Evolutionary conservation across 2,113 vertebrate genomes (phyloP), one percentile per base, ranked within the genome.

Genomic region (Corapipo altera): DNA sequence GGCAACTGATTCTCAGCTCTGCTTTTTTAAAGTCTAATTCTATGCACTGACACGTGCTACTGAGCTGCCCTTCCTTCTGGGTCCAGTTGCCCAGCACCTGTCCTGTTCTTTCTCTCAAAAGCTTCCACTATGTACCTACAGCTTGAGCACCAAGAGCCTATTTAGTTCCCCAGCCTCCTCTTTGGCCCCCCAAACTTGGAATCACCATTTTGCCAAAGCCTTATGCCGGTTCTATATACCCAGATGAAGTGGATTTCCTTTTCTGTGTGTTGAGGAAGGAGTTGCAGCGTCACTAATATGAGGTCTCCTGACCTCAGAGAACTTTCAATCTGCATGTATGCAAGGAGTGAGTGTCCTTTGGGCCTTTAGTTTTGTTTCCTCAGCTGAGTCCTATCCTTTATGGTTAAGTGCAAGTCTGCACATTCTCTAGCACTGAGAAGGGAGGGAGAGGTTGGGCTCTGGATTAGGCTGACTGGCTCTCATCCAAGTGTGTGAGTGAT

Each of bases 371-470:
- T 90, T 83, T 41, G n/a, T 93, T 77, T 59, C 65, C 73, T 86
- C 54, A 61, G n/a, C 54, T 84, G 69, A 37, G 35, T 85, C n/a
- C 32, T 30, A 17, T 90, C 54, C 39, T 66, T 26, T 30, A 5
- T 46, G 27, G 35, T 79, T 83, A 82, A 95, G 44, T 95, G 88
- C 92, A 95, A 91, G 82, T 91, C 87, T 94, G 94, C 88, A 92
- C 93, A 81, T 95, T 96, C 71, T 91, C 71, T 64, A 87, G 78
- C 70, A 51, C 88, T 89, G 72, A 89, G 89, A 82, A 54, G 79
- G 65, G 78, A 88, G 92, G 91, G 88, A 96, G 91, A 62, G 92
- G 84, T 35, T 12, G 16, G 61, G 57, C 79, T 79, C 58, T 95
- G 91, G 86, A 76, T 93, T 75, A 82, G 85, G 62, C 64, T 88